Conservation (phyloP, 2,797 vertebrate genomes). For the Mormyrops attenuatus region DNA sequence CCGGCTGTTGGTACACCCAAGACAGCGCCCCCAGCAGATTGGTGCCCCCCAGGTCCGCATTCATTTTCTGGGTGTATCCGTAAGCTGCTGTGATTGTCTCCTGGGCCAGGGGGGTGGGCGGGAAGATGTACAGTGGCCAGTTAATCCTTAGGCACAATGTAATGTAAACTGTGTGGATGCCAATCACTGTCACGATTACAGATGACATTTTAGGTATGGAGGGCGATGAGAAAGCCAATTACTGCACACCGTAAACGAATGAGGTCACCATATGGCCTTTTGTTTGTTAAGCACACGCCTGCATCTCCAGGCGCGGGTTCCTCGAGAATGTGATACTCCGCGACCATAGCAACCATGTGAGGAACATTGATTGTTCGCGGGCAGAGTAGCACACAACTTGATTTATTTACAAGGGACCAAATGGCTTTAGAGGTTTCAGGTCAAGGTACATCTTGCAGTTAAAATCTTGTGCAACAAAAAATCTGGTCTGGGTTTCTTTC, state of each 20-base stretch:
- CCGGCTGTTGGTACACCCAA: constrained; percentile 80
- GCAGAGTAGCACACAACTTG: constrained; percentile 35
- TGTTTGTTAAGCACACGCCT: constrained; percentile 51
- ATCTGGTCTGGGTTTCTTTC: not conserved
- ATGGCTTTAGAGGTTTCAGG: not conserved
- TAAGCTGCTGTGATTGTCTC: constrained; percentile 67
- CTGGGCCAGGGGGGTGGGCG: constrained; percentile 46
- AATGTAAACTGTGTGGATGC: not conserved
- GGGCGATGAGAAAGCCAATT: constrained; percentile 18
- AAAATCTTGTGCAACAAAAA: not conserved
- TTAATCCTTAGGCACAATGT: not conserved
- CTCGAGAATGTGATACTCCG: constrained; percentile 63
- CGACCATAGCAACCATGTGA: constrained; percentile 62
- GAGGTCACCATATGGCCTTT: constrained; percentile 64
- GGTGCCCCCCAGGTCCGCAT: constrained; percentile 53
- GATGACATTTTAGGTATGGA: not conserved
- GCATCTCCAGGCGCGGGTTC: constrained; percentile 46
- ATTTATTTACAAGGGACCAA: not conserved
- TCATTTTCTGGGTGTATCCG: constrained; percentile 70
- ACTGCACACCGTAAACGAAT: constrained; percentile 49
- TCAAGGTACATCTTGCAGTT: not conserved
- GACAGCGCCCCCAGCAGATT: constrained; percentile 74
- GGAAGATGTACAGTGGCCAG: not conserved
- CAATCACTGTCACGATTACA: not conserved
- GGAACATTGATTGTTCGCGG: constrained; percentile 33